Percentiles rank a stretch among this genome's conserved stretches.
These are phyloP conservation scores for Cyprinodon brontotheroides DNA, from an alignment of 2,113 vertebrate species.

Conservation along the genomic window DNA sequence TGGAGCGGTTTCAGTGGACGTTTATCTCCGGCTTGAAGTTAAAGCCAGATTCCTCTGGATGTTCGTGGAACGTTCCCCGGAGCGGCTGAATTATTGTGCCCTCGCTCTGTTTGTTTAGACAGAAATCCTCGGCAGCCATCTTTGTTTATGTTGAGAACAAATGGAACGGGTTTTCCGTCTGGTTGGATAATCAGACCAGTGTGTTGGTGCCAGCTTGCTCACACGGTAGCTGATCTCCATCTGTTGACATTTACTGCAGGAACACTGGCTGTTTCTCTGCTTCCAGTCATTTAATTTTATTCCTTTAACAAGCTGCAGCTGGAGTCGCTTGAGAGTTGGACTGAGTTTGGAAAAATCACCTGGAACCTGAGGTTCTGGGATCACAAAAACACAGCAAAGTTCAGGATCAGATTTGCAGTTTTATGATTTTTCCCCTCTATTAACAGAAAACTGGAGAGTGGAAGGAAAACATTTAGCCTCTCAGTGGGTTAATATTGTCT, in stretches of 20 bases:
- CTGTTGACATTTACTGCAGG: slow-evolving; percentile 49
- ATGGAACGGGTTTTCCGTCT: slow-evolving; percentile 72
- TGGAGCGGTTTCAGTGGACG: slow-evolving; percentile 7
- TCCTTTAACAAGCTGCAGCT: slow-evolving; percentile 1
- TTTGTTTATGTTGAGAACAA: slow-evolving; percentile 73
- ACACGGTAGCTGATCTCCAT: slow-evolving; percentile 52
- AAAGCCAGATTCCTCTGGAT: slow-evolving; percentile 6
- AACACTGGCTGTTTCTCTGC: slow-evolving; percentile 7
- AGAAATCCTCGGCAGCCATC: slow-evolving; percentile 65
- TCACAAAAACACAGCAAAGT: not conserved
- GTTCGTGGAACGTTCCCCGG: slow-evolving; percentile 12
- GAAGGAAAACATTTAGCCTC: not conserved
- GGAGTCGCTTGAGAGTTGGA: not conserved
- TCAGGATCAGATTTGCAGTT: not conserved
- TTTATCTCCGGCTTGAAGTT: not conserved
- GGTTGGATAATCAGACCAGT: slow-evolving; percentile 72
- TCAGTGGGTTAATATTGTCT: not conserved
- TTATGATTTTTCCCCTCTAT: not conserved
- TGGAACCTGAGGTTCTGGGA: not conserved
- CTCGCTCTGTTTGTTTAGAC: slow-evolving; percentile 68
- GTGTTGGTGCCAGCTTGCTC: slow-evolving; percentile 37
- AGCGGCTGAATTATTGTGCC: slow-evolving; percentile 32
- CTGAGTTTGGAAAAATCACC: not conserved
- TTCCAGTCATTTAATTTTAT: slow-evolving; percentile 1
- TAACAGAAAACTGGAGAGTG: not conserved